Evolutionary conservation across 23 tunicate genomes (phyloP).

Genomic region (Halocynthia aurantium): DNA sequence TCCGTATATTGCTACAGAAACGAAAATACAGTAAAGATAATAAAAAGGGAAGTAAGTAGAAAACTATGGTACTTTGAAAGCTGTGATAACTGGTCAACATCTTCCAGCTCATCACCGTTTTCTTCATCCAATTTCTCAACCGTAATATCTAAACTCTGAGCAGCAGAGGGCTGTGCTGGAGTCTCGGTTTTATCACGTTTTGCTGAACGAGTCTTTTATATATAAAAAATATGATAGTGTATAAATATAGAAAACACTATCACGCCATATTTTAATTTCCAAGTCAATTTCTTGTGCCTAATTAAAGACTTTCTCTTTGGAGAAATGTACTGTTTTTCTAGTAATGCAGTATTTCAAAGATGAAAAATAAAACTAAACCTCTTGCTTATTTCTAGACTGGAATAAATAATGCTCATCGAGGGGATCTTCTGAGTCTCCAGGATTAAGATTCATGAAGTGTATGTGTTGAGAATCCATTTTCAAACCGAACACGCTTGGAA

Average conservation of each 20-base stretch:
- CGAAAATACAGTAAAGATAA: too few species aligned
- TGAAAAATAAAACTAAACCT: constrained; percentile 9
- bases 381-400: constrained; percentile 53
- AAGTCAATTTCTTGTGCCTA: too few species aligned
- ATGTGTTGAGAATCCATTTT: not conserved
- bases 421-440: constrained; percentile 64
- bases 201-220: not conserved
- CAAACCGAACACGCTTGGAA: constrained; percentile 29
- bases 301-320: too few species aligned
- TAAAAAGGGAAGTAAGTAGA: too few species aligned
- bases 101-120: constrained; percentile 23
- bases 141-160: not conserved
- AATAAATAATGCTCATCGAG: constrained; percentile 61
- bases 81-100: not conserved
- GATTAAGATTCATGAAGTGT: constrained; percentile 39
- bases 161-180: not conserved
- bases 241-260: not conserved
- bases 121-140: constrained; percentile 19
- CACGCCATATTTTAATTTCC: too few species aligned
- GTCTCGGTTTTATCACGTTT: not conserved
- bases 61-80: not conserved
- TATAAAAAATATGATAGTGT: not conserved
- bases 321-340: too few species aligned
- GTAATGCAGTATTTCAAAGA: too few species aligned
- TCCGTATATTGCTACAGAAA: too few species aligned